Conservation (phyloP, 2,797 vertebrate genomes). For the Cossypha niveicapilla region DNA sequence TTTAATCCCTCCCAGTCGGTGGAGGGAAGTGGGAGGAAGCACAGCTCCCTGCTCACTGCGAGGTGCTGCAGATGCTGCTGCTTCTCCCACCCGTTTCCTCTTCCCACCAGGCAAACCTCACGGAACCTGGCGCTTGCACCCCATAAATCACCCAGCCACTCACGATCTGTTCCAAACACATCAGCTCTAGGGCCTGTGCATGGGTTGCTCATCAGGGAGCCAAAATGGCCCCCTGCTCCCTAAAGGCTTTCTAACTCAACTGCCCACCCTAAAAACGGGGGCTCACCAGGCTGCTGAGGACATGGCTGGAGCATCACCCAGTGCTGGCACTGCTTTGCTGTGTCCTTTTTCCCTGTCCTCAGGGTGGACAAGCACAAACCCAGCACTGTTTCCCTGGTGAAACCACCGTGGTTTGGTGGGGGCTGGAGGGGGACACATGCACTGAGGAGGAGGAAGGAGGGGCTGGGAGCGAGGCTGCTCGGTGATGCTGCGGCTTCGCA, state of each 20-base stretch:
- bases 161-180: background rate
- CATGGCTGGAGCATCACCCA: fast-evolving
- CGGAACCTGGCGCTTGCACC: background rate
- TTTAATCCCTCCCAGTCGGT: background rate
- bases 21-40: background rate
- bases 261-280: background rate
- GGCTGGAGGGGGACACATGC: too few species aligned
- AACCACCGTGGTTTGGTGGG: background rate
- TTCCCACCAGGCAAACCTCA: background rate
- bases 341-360: background rate
- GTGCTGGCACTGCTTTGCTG: background rate
- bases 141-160: background rate
- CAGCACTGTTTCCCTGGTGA: background rate
- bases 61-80: background rate
- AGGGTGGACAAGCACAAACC: background rate
- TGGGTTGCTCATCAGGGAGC: background rate
- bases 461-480: fast-evolving
- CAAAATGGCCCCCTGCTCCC: background rate
- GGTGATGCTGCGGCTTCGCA: fast-evolving
- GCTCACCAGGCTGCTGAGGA: background rate
- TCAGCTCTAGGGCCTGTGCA: background rate
- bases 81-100: background rate
- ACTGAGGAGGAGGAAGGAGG: background rate
- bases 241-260: background rate
- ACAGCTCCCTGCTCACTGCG: background rate